phyloP scores from a whole-genome alignment of 2,113 vertebrate species.

The Pterocles gutturalis region DNA sequence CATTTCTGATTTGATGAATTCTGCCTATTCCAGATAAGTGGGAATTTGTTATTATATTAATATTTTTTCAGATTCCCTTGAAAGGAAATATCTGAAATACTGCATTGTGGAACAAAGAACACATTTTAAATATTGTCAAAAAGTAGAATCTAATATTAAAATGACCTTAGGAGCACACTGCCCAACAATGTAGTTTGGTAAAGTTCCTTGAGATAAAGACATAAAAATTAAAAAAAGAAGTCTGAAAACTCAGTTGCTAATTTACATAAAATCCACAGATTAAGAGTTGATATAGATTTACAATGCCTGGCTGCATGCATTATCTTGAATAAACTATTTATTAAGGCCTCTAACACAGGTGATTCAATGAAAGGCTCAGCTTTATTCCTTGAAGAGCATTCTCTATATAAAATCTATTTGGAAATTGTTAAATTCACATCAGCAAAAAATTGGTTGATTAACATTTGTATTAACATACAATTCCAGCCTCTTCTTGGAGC shows the following conservation, averaged over 20 bases:
- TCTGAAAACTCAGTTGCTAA: background rate
- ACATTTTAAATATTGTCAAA: background rate
- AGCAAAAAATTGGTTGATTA: background rate
- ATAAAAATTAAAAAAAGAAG: background rate
- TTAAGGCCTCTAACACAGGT: background rate
- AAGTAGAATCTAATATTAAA: background rate
- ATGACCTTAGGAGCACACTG: background rate
- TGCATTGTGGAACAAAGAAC: background rate
- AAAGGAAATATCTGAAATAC: background rate
- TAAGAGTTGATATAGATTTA: background rate
- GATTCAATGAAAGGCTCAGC: background rate
- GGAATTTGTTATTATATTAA: background rate
- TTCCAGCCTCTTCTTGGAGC: background rate
- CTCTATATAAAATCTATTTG: background rate
- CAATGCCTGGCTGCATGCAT: background rate
- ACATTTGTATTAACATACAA: background rate
- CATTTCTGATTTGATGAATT: slow-evolving; percentile 1
- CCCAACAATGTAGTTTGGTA: background rate
- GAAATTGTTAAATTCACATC: background rate
- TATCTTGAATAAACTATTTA: background rate
- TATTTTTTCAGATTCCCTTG: background rate
- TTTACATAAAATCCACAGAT: background rate
- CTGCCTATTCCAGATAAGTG: background rate
- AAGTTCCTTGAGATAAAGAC: background rate
- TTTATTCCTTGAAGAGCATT: background rate